Evolutionary conservation across 2,888 invertebrate species (phyloP).

Genomic region (Abscondita cerata): DNA sequence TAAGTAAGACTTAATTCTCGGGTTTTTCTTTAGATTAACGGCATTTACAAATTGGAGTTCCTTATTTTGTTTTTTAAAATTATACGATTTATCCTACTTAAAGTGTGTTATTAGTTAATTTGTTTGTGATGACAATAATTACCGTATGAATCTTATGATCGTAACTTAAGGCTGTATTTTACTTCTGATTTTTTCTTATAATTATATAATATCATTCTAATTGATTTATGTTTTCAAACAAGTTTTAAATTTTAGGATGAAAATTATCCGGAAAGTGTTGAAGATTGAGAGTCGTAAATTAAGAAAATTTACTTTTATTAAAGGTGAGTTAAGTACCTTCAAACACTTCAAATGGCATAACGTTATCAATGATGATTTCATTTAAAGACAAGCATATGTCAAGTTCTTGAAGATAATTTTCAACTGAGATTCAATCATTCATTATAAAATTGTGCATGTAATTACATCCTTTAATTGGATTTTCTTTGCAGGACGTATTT

Average conservation of each 20-base stretch:
- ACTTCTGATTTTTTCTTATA: slow-evolving; percentile 1
- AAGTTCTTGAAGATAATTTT: slow-evolving; percentile 3
- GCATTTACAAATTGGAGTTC: too few species aligned
- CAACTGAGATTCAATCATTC: not conserved
- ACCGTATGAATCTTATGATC: slow-evolving; percentile 36
- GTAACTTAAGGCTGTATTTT: slow-evolving; percentile 22
- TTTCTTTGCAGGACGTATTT: not conserved
- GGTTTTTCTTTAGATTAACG: too few species aligned
- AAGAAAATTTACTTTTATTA: too few species aligned
- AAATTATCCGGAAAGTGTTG: too few species aligned
- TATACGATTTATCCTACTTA: too few species aligned
- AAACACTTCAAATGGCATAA: not conserved
- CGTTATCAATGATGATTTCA: slow-evolving; percentile 7
- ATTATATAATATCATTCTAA: not conserved
- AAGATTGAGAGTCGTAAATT: too few species aligned
- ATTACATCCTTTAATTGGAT: not conserved
- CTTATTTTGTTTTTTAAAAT: too few species aligned
- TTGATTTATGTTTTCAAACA: not conserved
- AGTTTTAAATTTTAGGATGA: too few species aligned
- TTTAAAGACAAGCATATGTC: slow-evolving; percentile 11
- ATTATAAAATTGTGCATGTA: not conserved
- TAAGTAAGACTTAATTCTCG: too few species aligned
- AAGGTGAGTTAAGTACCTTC: not conserved
- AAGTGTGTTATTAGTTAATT: too few species aligned
- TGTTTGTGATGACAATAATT: slow-evolving; percentile 31